Base-by-base conservation (phyloP, 2,797 vertebrate genomes). In the Anableps anableps region DNA sequence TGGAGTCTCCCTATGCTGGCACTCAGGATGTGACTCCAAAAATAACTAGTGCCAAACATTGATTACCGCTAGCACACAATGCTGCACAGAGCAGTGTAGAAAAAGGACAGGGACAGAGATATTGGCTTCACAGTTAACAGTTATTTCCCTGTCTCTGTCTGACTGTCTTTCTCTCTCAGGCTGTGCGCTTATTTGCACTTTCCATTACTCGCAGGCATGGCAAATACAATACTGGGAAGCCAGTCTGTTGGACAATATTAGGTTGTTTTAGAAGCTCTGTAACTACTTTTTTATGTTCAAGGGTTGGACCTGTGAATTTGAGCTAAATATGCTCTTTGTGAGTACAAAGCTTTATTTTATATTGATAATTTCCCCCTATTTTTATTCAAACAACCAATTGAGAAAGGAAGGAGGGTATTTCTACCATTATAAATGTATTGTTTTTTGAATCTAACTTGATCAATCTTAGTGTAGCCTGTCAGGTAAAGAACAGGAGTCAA, bases 11-110 rank as follows among this genome's bases (percentile, higher is more conserved):
- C 87, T 88, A 88, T 81, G 89, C 88, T 80, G 77, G 89, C 85
- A 88, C 88, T 93, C 92, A 93, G 95, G 86, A 94, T 92, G 91
- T 88, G 90, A 91, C 89, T 90, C 92, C 82, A 93, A 91, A 92
- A 92, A 94, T 91, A 91, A 92, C 92, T 80, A 89, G 89, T 81
- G 87, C 86, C 90, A 90, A 85, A 83, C 90, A 96, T 95, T 91
- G 95, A 96, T 95, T 95, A 90, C 90, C 88, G 19, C 91, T 93
- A 91, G 88, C 83, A 91, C 91, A 92, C 88, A 86, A 77, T 8
- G 51, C 76, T 23, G 41, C 87, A 86, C 89, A 88, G 23, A 76
- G 87, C 85, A 81, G 82, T 79, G 86, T 51, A 89, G 85, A 88
- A 86, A 85, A 90, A 19, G 89, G 86, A 85, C 84, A 47, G 85